Conservation (phyloP, 2,888 invertebrate genomes). For the Calliphora vomitoria region DNA sequence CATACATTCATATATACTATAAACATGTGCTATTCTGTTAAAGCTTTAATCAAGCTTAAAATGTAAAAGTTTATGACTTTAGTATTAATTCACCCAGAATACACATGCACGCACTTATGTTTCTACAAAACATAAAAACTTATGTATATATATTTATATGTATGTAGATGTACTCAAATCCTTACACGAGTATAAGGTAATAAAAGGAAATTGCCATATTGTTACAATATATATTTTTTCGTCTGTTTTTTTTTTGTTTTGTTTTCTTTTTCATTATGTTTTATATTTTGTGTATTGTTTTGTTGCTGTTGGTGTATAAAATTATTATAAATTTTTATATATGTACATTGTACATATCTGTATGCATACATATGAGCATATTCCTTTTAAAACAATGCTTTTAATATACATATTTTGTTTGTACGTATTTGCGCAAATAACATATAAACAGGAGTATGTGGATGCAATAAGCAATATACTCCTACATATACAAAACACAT, state of each 20-base stretch:
- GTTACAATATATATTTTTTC: conserved; percentile 64
- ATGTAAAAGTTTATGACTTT: conserved; percentile 69
- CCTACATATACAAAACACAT: conserved; percentile 19
- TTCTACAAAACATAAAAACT: background rate
- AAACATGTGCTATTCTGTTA: conserved; percentile 61
- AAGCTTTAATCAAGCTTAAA: conserved; percentile 71
- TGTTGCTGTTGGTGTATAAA: conserved; percentile 48
- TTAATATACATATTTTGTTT: conserved; percentile 5
- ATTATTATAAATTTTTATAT: conserved; percentile 48
- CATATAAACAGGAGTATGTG: background rate
- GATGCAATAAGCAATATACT: conserved; percentile 39
- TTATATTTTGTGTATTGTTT: conserved; percentile 14
- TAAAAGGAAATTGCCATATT: conserved; percentile 74
- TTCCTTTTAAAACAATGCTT: conserved; percentile 25
- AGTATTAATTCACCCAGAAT: conserved; percentile 46
- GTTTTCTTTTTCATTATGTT: conserved; percentile 26
- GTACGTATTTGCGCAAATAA: background rate
- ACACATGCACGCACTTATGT: conserved; percentile 12
- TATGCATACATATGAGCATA: background rate
- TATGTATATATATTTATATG: too few relatives aligned
- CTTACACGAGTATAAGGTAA: conserved; percentile 37
- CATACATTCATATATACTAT: conserved; percentile 2
- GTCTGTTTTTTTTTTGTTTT: conserved; percentile 29
- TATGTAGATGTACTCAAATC: background rate
- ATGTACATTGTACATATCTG: background rate